Percentiles rank a stretch among this genome's conserved stretches.
Evolutionary conservation across 1,140 invertebrate genomes (phyloP).

Genomic region (Papilio machaon): DNA sequence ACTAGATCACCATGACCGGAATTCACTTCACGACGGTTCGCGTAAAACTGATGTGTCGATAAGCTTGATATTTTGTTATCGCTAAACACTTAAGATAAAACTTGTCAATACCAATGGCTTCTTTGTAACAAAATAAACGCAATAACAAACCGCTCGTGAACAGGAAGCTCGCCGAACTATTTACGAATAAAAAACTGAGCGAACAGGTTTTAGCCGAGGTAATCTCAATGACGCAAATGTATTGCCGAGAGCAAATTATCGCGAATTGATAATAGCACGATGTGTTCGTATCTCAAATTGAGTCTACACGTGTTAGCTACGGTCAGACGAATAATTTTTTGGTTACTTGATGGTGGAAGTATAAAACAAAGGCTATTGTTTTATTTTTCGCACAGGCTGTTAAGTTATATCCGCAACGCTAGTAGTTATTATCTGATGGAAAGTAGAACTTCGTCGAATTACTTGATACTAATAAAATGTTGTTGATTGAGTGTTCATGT

Average conservation of each 20-base stretch:
- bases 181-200: slow-evolving; percentile 67
- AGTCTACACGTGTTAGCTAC: slow-evolving; percentile 52
- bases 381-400: slow-evolving; percentile 64
- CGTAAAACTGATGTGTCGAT: slow-evolving; percentile 55
- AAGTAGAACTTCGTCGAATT: background rate
- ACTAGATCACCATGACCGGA: slow-evolving; percentile 51
- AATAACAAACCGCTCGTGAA: slow-evolving; percentile 52
- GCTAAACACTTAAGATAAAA: slow-evolving; percentile 58
- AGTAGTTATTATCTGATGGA: background rate
- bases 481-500: background rate
- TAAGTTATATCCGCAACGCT: slow-evolving; percentile 45
- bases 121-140: slow-evolving; percentile 45
- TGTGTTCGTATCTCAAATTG: slow-evolving; percentile 35
- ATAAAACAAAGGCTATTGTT: slow-evolving; percentile 76
- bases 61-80: slow-evolving; percentile 64
- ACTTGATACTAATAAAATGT: background rate
- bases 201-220: slow-evolving; percentile 66
- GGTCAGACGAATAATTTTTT: slow-evolving; percentile 56
- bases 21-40: slow-evolving; percentile 50
- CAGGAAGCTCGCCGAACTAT: slow-evolving; percentile 62
- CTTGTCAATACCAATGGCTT: slow-evolving; percentile 49
- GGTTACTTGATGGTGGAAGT: slow-evolving; percentile 51
- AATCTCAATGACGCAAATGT: slow-evolving; percentile 67
- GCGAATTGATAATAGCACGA: slow-evolving; percentile 39
- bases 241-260: slow-evolving; percentile 53